Evolutionary conservation across 1,140 invertebrate genomes (phyloP), one percentile per base, ranked within the genome.

Genomic region (Idris sp.): DNA sequence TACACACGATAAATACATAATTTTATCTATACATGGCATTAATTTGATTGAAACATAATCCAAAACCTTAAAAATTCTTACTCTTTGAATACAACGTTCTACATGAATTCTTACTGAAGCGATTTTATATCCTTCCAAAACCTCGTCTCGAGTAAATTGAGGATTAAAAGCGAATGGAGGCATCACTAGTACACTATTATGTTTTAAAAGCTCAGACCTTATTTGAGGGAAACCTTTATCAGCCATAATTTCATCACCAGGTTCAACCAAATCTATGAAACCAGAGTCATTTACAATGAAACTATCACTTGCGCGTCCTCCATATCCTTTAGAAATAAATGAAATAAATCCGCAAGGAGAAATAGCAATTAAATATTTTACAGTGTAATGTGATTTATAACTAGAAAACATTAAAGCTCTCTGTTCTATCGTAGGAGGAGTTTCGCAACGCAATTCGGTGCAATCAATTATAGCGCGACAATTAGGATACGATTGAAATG

Each of bases 241-340:
- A 51, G 59, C 49, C 69, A 73, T 44, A 61, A 74, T 58, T 68
- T 54, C 53, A 36, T 36, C 33, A 36, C 33, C 33, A 4, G 33
- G 33, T 36, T 36, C 33, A 15, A 36, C 9, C 7, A 36, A 15
- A 6, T 36, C 9, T 6, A 36, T 9, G 9, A 36, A 36, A 6
- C 33, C 13, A 4, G 33, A 36, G 15, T 36, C 33, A 36, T 36
- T 36, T n/a, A 36, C 33, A 4, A 36, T 15, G 4, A 6, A 15
- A 36, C 33, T 36, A 15, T 36, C 33, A 15, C 33, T 36, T 7
- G 33, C 33, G 4, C 33, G 11, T 7, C 33, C 33, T 15, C 33
- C 33, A 15, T 15, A 36, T 14, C 33, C 33, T 36, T 9, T 36
- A 15, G 33, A 36, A 1, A 36, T 15, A 36, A 36, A 36, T 8